Base-by-base conservation (phyloP, 2,113 vertebrate genomes). In the Stegostoma tigrinum region DNA sequence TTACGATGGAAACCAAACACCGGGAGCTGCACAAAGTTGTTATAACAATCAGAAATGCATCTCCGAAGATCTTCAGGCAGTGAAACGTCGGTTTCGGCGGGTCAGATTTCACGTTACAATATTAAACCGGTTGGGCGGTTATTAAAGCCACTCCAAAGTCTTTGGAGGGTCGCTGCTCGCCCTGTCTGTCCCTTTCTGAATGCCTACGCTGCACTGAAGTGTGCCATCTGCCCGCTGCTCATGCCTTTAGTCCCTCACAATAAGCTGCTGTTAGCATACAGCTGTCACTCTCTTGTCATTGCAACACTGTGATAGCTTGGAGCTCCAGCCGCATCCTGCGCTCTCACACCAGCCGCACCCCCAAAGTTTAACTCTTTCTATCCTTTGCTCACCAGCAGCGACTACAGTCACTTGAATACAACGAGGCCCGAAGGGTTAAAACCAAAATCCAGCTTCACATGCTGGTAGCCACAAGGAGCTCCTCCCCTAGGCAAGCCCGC, bases 231-330 rank as follows among this genome's bases (percentile, higher is more conserved):
- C 96, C 96, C 70, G 21, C 30, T 95, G 68, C 64, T 78, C 34
- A 0, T 48, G 96, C 96, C 96, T 96, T 96, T 3, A 55, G 70
- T 96, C 96, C 96, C 96, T 96, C 95, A 72, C 96, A 96, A 96
- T 95, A 95, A 61, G 96, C 96, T 96, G 96, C 96, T 95, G 98
- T 98, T 98, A 98, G 5, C 98, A 98, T 98, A 98, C 98, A 98
- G 98, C 98, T 98, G 98, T 95, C 97, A 96, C 24, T 0, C 96
- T 75, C 96, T 61, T 7, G 12, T 64, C 91, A 94, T 93, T 95
- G 72, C 12, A 0, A 80, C 67, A 42, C 61, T 3, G 68, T n/a
- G 94, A 64, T n/a, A 91, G 95, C 96, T 80, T 14, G 55, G 6
- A 38, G 34, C 24, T 94, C 0, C 48, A 24, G 0, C 23, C 17